A percentile compares a stretch with the other conserved stretches of the same genome.
phyloP scores from a whole-genome alignment of 2,888 invertebrate species.

The Bombylius major region DNA sequence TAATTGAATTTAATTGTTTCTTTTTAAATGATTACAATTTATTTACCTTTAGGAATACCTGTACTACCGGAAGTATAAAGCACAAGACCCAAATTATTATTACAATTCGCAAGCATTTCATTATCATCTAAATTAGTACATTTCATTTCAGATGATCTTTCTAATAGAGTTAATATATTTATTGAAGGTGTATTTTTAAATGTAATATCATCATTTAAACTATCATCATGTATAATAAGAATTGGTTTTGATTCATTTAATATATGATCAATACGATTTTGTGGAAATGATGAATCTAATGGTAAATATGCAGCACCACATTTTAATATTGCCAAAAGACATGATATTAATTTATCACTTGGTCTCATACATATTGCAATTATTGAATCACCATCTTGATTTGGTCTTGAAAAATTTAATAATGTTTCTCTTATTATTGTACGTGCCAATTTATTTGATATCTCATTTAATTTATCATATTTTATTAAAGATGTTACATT shows the following conservation, averaged over 20 bases:
- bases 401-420: constrained; percentile 30
- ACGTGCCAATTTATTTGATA: constrained; percentile 39
- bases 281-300: constrained; percentile 60
- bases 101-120: constrained; percentile 29
- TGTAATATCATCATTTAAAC: constrained; percentile 21
- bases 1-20: no score
- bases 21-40: no score
- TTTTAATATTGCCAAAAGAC: constrained; percentile 65
- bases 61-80: constrained; percentile 80
- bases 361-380: constrained; percentile 72
- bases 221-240: constrained; percentile 47
- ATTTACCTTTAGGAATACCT: constrained; percentile 71
- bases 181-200: constrained; percentile 25
- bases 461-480: constrained; percentile 37
- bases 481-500: neutral
- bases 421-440: constrained; percentile 26
- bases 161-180: constrained; percentile 23
- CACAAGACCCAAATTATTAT: constrained; percentile 26
- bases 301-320: constrained; percentile 76
- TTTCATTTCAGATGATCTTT: constrained; percentile 23
- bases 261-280: constrained; percentile 60
- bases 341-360: constrained; percentile 51
- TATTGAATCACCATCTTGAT: constrained; percentile 57
- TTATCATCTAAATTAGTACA: constrained; percentile 27
- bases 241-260: constrained; percentile 60